phyloP scores from a whole-genome alignment of 2,888 invertebrate species.

The Malacosoma neustria region DNA sequence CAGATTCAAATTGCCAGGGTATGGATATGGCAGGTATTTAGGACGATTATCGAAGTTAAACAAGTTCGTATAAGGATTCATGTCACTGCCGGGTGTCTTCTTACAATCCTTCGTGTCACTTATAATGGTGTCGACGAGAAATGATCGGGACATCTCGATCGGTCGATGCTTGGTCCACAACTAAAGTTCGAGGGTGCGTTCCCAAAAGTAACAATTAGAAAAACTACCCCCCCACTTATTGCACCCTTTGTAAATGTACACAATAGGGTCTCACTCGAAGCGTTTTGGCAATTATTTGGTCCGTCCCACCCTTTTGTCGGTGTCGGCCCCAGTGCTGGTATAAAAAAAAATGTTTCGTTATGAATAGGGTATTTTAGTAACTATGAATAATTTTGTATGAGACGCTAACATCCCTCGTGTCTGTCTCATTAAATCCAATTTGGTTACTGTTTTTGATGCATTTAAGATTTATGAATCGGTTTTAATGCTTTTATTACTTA shows the following conservation, averaged over 20 bases:
- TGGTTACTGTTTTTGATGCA: constrained; percentile 53
- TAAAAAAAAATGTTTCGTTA: constrained; percentile 49
- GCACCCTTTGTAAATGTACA: constrained; percentile 70
- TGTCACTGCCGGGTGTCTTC: constrained; percentile 50
- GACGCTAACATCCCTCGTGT: constrained; percentile 63
- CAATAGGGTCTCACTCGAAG: constrained; percentile 68
- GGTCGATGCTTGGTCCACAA: constrained; percentile 35
- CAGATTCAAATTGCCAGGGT: constrained; percentile 78
- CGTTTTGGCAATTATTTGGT: constrained; percentile 73
- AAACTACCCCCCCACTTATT: constrained; percentile 73
- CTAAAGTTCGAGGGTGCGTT: constrained; percentile 48
- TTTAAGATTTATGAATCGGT: constrained; percentile 25
- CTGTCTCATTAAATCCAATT: constrained; percentile 70
- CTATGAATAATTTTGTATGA: constrained; percentile 73
- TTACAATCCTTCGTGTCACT: constrained; percentile 74
- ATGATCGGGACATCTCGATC: constrained; percentile 84
- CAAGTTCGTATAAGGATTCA: constrained; percentile 49
- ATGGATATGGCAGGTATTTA: constrained; percentile 76
- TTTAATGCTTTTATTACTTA: constrained; percentile 1
- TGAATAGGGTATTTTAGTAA: constrained; percentile 69
- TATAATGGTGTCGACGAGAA: constrained; percentile 86
- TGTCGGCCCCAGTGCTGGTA: constrained; percentile 58
- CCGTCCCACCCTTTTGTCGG: constrained; percentile 73
- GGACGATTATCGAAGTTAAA: constrained; percentile 48
- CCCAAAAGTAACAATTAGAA: constrained; percentile 68